A percentile compares a stretch with the other conserved stretches of the same genome.
Evolutionary conservation across 2,113 vertebrate genomes (phyloP).

Genomic region (Turnix velox): DNA sequence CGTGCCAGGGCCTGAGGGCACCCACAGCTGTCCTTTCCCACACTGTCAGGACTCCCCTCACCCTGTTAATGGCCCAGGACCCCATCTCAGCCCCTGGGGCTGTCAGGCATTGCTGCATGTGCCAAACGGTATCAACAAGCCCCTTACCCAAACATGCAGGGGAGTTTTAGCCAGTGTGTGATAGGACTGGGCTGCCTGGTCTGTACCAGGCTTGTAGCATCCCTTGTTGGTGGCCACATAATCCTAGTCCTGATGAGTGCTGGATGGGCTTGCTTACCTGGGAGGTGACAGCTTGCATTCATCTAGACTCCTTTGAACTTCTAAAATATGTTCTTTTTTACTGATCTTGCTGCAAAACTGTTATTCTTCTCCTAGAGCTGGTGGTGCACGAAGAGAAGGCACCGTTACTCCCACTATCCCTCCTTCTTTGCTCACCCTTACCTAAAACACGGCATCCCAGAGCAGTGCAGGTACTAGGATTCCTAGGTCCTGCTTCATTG

Average conservation of each 20-base stretch:
- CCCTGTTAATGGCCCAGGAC: neutral
- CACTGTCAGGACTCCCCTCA: accelerated
- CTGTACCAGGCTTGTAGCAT: neutral
- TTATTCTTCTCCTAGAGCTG: accelerated
- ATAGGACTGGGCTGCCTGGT: neutral
- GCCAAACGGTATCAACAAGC: neutral
- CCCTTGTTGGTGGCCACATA: accelerated
- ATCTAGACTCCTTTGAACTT: neutral
- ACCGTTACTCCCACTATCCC: neutral
- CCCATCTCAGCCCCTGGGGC: neutral
- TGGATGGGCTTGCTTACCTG: neutral
- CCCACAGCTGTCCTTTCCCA: neutral
- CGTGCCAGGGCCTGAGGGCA: accelerated
- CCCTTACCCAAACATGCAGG: accelerated
- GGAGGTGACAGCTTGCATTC: neutral
- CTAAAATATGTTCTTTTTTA: accelerated
- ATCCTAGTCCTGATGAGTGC: neutral
- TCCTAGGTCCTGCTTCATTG: accelerated
- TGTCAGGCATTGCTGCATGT: neutral
- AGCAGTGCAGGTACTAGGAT: accelerated
- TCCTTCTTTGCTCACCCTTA: neutral
- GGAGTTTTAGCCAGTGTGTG: accelerated
- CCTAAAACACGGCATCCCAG: accelerated
- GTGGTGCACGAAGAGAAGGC: neutral
- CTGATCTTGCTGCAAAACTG: neutral